Base-by-base conservation (phyloP, 1,140 invertebrate genomes). In the Cotesia vestalis region DNA sequence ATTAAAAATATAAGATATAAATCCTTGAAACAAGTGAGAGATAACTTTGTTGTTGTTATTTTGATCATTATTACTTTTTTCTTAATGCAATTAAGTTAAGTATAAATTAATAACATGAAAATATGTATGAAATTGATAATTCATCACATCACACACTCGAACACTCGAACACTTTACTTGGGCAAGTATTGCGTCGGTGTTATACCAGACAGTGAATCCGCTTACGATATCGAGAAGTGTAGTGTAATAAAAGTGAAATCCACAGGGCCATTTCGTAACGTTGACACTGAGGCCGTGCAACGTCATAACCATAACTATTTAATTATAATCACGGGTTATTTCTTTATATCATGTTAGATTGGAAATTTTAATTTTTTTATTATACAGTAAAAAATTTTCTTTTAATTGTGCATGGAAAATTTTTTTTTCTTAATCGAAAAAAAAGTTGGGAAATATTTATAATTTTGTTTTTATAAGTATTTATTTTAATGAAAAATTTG, bases 161-260 rank as follows among this genome's bases (percentile, higher is more conserved):
- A 27, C 27, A 27, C 27, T 27, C 3, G 1, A 27, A 27, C 27
- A 27, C 27, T 27, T 27, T 27, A 27, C 27, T 27, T 27, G 27
- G 27, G 27, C 40, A 46, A 46, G 40, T 9, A 46, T 63, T 67
- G 40, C 64, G 53, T 20, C 38, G 63, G 14, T 60, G 35, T 51
- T 67, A 72, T 53, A 51, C 36, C 59, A 35, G 14, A 53, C 57
- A 34, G 35, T n/a, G 67, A 17, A 60, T 66, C 53, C 62, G 36
- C 66, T 73, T 77, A 77, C 75, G 75, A 76, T 74, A 73, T 73
- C 66, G 76, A 77, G 27, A 27, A 27, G 27, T 27, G 27, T 27
- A 27, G 67, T 69, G 72, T 57, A 75, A 78, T 76, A 74, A 80
- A 79, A 80, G 79, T 79, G 79, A 80, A 80, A 80, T 79, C 55